A percentile compares a stretch with the other conserved stretches of the same genome.
Evolutionary conservation across 2,797 vertebrate genomes (phyloP).

Genomic region (Tauraco hartlaubi): DNA sequence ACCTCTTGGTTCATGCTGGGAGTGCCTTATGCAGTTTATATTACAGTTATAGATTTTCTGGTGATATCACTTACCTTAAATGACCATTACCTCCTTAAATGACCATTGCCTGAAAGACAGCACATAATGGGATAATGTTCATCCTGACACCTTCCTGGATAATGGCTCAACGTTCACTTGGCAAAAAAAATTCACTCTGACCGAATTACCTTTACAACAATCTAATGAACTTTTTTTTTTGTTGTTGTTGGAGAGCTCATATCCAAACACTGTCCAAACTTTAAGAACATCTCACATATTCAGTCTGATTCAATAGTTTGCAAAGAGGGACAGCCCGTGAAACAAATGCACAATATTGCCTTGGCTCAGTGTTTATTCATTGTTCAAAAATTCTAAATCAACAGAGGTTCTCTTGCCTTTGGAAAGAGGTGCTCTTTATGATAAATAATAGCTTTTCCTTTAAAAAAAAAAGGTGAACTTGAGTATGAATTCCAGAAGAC

Average conservation of each 20-base stretch:
- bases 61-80: slow-evolving; percentile 34
- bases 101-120: slow-evolving; percentile 25
- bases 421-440: slow-evolving; percentile 8
- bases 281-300: neutral
- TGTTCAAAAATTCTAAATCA: slow-evolving; percentile 32
- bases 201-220: neutral
- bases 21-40: slow-evolving; percentile 58
- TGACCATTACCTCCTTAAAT: slow-evolving; percentile 42
- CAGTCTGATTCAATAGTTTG: neutral
- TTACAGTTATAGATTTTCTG: slow-evolving; percentile 46
- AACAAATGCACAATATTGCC: neutral
- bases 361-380: slow-evolving; percentile 5
- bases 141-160: slow-evolving; percentile 9
- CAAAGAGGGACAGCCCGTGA: neutral
- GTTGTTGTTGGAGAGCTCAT: neutral
- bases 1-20: slow-evolving; percentile 17
- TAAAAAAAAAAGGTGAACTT: slow-evolving; percentile 39
- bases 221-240: neutral
- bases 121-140: neutral
- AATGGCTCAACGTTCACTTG: neutral
- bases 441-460: slow-evolving; percentile 54
- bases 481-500: slow-evolving; percentile 56
- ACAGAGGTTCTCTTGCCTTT: neutral
- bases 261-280: neutral
- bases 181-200: slow-evolving; percentile 2